Evolutionary conservation across 2,888 invertebrate genomes (phyloP), one percentile per base, ranked within the genome.

Genomic region (Sceliomorpha sp.): DNA sequence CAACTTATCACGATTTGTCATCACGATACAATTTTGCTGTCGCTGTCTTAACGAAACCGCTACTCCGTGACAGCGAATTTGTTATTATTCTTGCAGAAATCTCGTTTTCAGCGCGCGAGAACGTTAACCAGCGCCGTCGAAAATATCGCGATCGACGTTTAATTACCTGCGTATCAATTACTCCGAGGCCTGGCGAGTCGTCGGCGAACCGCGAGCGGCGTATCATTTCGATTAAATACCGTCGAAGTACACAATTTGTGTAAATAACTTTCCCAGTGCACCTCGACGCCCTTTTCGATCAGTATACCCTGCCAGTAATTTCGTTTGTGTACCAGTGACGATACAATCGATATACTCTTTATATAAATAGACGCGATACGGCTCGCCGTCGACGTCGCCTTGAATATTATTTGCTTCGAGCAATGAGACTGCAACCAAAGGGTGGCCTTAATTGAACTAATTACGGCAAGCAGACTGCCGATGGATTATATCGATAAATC

Each of bases 351-450:
- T 70, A 64, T 60, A 56, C 70, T 50, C 58, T 64, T 20, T 64
- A 70, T 64, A 70, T 64, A 70, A 70, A 64, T 70, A 70, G 70
- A 70, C 59, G 69, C 62, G 51, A 63, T 69, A 63, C 63, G 59
- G 59, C 50, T 53, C 53, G 59, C 53, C 48, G 59, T 69, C 69
- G 59, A 63, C 69, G 62, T 63, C 62, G 69, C 63, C 69, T 69
- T 63, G 60, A 63, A 70, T 70, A 70, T 70, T 64, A 70, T 70
- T 70, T 50, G 70, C 70, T 59, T 26, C 48, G 50, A 50, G 70
- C 70, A 64, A 53, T 37, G 40, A 50, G 63, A 31, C 69, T 55
- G 59, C 47, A n/a, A 55, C 69, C 58, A 69, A 69, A 69, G 58
- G 56, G 63, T 51, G 53, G 58, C 58, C 53, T 69, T 69, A 70